These are phyloP conservation scores for Halcyon badia DNA, from an alignment of 2,797 vertebrate species.

Conservation along the genomic window DNA sequence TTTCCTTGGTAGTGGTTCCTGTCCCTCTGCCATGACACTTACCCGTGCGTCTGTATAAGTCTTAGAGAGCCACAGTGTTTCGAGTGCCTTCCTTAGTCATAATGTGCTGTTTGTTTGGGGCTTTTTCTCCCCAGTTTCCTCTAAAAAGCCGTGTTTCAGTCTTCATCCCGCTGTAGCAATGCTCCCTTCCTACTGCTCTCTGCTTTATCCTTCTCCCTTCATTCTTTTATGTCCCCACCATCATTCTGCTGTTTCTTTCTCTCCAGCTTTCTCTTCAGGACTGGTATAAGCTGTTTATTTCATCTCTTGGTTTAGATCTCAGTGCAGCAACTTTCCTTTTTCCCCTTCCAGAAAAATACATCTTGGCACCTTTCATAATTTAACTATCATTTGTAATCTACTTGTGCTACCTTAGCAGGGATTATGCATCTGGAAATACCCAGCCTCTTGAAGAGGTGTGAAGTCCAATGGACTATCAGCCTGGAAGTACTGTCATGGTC, in stretches of 20 bases:
- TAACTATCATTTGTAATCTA: not conserved
- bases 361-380: not conserved
- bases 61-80: not conserved
- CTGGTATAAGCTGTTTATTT: not conserved
- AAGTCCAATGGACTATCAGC: not conserved
- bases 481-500: not conserved
- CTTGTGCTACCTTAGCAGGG: not conserved
- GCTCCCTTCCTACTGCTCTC: accelerated
- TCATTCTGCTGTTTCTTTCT: not conserved
- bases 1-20: not conserved
- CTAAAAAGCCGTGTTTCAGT: not conserved
- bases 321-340: not conserved
- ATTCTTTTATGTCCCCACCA: not conserved
- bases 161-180: not conserved
- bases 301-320: not conserved
- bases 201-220: not conserved
- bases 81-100: not conserved
- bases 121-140: not conserved
- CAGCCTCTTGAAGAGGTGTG: not conserved
- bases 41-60: not conserved
- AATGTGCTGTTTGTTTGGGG: not conserved
- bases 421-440: not conserved
- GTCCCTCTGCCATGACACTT: not conserved
- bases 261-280: not conserved
- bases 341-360: not conserved